Conservation (phyloP, 64 coral and sea anemone species). For the Pocillopora verrucosa region DNA sequence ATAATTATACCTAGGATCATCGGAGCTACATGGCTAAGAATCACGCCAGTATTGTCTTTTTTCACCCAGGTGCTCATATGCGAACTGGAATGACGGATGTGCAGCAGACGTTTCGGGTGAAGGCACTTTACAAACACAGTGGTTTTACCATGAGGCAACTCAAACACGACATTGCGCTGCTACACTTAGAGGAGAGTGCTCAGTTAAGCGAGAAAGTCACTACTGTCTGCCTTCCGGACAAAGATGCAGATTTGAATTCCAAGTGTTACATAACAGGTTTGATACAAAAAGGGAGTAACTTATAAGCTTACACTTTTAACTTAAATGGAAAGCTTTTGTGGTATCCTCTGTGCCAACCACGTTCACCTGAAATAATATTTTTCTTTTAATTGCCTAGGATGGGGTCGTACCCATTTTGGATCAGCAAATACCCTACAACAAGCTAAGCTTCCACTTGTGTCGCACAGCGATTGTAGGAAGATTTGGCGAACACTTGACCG, state of each 20-base stretch:
- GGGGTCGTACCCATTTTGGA: constrained; percentile 37
- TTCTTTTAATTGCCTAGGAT: constrained; percentile 19
- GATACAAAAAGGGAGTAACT: not conserved
- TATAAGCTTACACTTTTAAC: too few relatives aligned
- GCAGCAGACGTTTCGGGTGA: constrained; percentile 37
- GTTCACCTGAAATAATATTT: not conserved
- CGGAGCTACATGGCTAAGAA: too few relatives aligned
- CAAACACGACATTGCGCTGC: constrained; percentile 55
- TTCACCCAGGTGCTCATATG: constrained; percentile 30
- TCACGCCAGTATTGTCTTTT: not conserved
- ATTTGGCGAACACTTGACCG: constrained; percentile 48
- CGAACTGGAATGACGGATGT: constrained; percentile 43
- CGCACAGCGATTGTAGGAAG: constrained; percentile 60
- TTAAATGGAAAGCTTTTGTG: too few relatives aligned
- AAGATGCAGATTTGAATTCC: not conserved
- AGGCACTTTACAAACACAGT: constrained; percentile 47
- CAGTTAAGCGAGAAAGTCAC: constrained; percentile 44
- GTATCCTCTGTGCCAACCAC: not conserved
- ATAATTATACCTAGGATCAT: not conserved
- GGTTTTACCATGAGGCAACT: constrained; percentile 20
- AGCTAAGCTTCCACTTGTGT: constrained; percentile 66
- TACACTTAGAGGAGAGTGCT: constrained; percentile 18
- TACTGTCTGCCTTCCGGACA: constrained; percentile 53
- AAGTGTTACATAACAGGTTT: constrained; percentile 65
- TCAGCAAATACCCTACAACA: constrained; percentile 70